Conservation (phyloP, 2,113 vertebrate genomes). For the Passer montanus region DNA sequence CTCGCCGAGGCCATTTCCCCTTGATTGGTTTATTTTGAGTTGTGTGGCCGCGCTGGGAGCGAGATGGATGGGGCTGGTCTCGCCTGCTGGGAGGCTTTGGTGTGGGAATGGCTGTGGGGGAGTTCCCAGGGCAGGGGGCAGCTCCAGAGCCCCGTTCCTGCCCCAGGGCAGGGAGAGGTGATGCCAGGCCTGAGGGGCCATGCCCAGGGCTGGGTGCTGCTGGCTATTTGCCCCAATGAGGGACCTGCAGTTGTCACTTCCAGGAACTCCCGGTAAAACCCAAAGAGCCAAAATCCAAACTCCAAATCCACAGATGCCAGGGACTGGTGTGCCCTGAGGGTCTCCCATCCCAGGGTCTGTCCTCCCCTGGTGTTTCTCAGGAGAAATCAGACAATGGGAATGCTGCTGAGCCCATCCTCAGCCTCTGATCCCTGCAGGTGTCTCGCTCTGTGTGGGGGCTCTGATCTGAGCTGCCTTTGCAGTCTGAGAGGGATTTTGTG, state of each 20-base stretch:
- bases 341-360: background rate
- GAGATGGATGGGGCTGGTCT: slow-evolving; percentile 23
- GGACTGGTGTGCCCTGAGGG: background rate
- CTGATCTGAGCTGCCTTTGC: accelerated
- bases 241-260: accelerated
- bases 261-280: background rate
- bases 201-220: background rate
- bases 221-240: accelerated
- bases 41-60: background rate
- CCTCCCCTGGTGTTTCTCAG: accelerated
- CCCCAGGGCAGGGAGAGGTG: accelerated
- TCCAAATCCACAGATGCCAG: accelerated
- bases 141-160: accelerated
- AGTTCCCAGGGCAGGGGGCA: background rate
- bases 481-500: accelerated
- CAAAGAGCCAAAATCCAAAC: background rate
- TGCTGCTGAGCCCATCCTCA: background rate
- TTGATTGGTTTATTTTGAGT: slow-evolving; percentile 58
- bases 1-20: slow-evolving; percentile 2
- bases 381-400: background rate
- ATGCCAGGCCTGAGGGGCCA: accelerated
- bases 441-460: accelerated
- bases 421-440: background rate
- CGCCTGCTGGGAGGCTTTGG: background rate
- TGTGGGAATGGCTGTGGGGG: accelerated